phyloP scores from a whole-genome alignment of 2,888 invertebrate genomes.

The Scrobipalpa atriplicella region DNA sequence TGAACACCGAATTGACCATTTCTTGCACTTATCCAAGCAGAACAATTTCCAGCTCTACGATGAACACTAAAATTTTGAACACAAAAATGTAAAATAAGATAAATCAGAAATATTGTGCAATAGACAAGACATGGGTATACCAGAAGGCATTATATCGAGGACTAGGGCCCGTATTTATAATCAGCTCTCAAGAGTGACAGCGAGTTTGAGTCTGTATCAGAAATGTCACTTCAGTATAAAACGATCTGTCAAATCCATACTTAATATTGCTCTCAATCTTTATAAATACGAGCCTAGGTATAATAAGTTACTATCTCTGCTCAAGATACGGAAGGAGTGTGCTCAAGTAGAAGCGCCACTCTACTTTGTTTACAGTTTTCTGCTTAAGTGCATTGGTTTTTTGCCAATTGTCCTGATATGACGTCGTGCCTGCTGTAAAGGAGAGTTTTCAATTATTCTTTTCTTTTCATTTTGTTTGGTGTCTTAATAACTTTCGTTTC shows the following conservation, averaged over 20 bases:
- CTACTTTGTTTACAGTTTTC: slow-evolving; percentile 25
- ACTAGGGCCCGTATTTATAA: too few relatives aligned
- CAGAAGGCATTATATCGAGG: too few relatives aligned
- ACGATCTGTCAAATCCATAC: too few relatives aligned
- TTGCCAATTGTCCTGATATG: slow-evolving; percentile 21
- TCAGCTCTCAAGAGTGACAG: too few relatives aligned
- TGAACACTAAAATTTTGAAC: neutral
- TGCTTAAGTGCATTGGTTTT: neutral
- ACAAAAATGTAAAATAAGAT: neutral
- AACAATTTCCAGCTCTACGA: neutral
- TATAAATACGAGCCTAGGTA: too few relatives aligned
- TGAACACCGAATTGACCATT: too few relatives aligned
- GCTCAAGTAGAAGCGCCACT: slow-evolving; percentile 22
- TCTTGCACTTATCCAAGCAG: too few relatives aligned
- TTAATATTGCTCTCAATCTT: too few relatives aligned
- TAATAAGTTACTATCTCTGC: neutral
- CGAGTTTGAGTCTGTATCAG: too few relatives aligned
- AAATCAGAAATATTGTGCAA: neutral
- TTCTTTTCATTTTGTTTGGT: neutral
- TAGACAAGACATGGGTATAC: neutral
- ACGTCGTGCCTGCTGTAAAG: slow-evolving; percentile 9
- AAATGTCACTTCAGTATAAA: too few relatives aligned
- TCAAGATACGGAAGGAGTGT: neutral
- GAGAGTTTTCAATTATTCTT: neutral
- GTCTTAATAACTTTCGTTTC: too few relatives aligned